phyloP scores from a whole-genome alignment of 1,140 invertebrate species.

The Scaptodrosophila lebanonensis region DNA sequence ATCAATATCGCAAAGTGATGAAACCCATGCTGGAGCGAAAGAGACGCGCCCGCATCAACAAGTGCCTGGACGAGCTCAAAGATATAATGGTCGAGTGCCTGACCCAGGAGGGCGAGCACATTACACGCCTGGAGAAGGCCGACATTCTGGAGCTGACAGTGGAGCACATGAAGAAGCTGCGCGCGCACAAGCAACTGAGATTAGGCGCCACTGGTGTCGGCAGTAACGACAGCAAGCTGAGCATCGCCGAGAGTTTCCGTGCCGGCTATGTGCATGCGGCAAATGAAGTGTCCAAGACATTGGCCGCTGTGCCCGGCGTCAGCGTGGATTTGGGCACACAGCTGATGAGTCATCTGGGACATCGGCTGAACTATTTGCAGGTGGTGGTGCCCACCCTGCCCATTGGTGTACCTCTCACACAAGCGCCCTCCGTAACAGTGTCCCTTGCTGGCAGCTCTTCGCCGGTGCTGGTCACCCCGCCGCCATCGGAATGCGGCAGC shows the following conservation, averaged over 20 bases:
- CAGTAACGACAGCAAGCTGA: constrained; percentile 72
- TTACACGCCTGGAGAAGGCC: constrained; percentile 93
- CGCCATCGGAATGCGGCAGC: constrained; percentile 73
- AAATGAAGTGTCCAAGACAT: constrained; percentile 84
- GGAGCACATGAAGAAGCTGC: constrained; percentile 87
- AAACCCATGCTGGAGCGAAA: constrained; percentile 92
- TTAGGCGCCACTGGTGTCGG: constrained; percentile 27
- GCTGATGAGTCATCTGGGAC: constrained; percentile 91
- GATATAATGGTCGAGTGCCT: constrained; percentile 83
- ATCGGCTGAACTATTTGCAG: constrained; percentile 83
- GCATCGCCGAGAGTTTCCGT: constrained; percentile 83
- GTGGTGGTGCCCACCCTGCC: constrained; percentile 68
- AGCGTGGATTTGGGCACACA: constrained; percentile 91
- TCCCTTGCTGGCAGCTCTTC: constrained; percentile 14
- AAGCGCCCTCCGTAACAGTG: constrained; percentile 23
- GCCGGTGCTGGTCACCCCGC: constrained; percentile 58
- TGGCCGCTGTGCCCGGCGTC: constrained; percentile 90
- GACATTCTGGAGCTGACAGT: constrained; percentile 94
- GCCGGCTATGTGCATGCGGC: constrained; percentile 90
- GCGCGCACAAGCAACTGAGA: constrained; percentile 81
- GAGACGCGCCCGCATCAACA: constrained; percentile 91
- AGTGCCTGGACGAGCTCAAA: constrained; percentile 91
- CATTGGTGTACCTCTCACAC: constrained; percentile 44
- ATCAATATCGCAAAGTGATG: constrained; percentile 82
- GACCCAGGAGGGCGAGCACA: constrained; percentile 84